Percentiles rank a stretch among this genome's conserved stretches.
Evolutionary conservation across 2,113 vertebrate genomes (phyloP).

Genomic region (Phaethornis superciliosus): DNA sequence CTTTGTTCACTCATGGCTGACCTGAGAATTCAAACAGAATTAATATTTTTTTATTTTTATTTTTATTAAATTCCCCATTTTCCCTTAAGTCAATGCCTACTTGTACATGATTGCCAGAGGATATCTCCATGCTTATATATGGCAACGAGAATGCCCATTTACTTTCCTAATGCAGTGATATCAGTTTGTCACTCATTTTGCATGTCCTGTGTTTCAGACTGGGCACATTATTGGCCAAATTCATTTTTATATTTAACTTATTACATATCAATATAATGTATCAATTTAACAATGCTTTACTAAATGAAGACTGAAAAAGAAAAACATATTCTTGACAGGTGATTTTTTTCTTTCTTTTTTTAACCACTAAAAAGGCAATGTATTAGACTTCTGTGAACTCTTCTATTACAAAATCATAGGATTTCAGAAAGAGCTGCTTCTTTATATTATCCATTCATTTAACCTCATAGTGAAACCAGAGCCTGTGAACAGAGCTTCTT

Average conservation of each 20-base stretch:
- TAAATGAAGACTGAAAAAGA: not conserved
- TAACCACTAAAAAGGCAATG: not conserved
- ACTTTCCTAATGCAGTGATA: not conserved
- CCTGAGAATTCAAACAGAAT: not conserved
- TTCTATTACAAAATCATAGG: not conserved
- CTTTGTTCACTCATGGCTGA: not conserved
- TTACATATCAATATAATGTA: not conserved
- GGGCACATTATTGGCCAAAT: not conserved
- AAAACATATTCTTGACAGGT: not conserved
- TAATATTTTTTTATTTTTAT: not conserved
- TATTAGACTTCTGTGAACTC: not conserved
- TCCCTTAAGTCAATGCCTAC: not conserved
- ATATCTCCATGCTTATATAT: not conserved
- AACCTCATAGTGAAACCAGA: not conserved
- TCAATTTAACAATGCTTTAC: not conserved
- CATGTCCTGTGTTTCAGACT: not conserved
- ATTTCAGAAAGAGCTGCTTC: not conserved
- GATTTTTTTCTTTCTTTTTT: not conserved
- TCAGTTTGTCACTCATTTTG: not conserved
- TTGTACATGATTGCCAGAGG: not conserved
- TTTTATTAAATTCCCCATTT: not conserved
- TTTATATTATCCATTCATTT: not conserved
- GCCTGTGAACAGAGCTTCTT: not conserved
- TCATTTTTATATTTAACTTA: not conserved
- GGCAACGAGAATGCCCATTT: not conserved